Conservation (phyloP, 1,140 invertebrate genomes). For the Medauroidea extradentata region DNA sequence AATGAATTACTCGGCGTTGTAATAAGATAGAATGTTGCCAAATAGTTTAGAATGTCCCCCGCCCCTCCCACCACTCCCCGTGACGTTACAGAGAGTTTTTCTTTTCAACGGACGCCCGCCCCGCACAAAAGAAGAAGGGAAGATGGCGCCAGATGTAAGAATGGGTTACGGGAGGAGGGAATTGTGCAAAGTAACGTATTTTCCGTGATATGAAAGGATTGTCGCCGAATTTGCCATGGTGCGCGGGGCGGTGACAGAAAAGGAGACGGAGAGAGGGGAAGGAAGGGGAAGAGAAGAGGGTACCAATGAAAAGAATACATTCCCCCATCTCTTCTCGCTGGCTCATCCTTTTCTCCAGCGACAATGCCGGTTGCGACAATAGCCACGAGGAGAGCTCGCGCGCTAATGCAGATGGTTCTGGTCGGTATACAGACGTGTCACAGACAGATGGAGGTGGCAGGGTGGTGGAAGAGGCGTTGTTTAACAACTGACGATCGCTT, state of each 20-base stretch:
- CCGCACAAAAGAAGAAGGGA: no score
- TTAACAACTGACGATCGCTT: constrained; percentile 15
- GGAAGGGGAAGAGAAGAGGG: neutral
- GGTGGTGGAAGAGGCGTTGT: constrained; percentile 1
- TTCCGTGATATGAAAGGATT: constrained; percentile 1
- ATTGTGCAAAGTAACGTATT: constrained; percentile 17
- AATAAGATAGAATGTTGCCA: constrained; percentile 6
- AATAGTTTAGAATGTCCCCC: neutral
- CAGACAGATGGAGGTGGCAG: constrained; percentile 8
- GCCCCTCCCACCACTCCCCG: no score
- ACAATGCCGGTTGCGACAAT: constrained; percentile 3
- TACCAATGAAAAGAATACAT: constrained; percentile 11
- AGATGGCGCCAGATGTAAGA: no score
- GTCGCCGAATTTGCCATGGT: no score
- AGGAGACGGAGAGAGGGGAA: no score
- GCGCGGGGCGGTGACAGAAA: no score
- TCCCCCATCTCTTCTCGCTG: constrained; percentile 2
- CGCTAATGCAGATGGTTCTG: constrained; percentile 15
- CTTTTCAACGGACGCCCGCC: no score
- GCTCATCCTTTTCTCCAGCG: neutral
- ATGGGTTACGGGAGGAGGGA: neutral
- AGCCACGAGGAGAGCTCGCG: neutral
- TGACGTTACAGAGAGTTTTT: no score
- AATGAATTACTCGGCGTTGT: constrained; percentile 15
- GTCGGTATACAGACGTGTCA: constrained; percentile 13